A percentile compares a stretch with the other conserved stretches of the same genome.
These are phyloP conservation scores for Apus apus DNA, from an alignment of 2,113 vertebrate species.

Conservation along the genomic window DNA sequence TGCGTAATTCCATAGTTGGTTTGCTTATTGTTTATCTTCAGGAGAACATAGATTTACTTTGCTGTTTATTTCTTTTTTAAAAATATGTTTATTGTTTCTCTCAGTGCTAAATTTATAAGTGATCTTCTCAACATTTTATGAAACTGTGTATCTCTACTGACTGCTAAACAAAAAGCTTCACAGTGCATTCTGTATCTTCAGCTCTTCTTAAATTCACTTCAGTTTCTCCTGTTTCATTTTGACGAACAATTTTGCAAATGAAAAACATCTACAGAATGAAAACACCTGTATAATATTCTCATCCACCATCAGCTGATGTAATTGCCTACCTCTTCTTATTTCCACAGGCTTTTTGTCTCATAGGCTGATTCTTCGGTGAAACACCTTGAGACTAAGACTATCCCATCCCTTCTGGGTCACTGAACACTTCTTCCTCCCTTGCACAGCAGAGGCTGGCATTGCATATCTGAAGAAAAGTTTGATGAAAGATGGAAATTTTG, in stretches of 20 bases:
- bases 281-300: background rate
- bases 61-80: background rate
- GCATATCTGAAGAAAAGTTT: background rate
- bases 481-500: background rate
- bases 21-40: constrained; percentile 21
- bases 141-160: background rate
- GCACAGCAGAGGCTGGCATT: background rate
- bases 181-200: background rate
- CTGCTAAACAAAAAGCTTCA: background rate
- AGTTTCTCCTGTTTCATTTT: background rate
- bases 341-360: background rate
- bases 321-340: background rate
- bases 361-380: background rate
- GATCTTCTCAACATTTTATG: background rate
- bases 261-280: background rate
- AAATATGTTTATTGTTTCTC: background rate
- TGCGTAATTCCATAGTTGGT: background rate
- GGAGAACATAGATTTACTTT: constrained; percentile 10
- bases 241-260: background rate
- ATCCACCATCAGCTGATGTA: background rate
- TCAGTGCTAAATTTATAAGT: background rate
- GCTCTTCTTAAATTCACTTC: background rate
- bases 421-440: background rate
- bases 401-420: background rate
- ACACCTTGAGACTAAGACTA: background rate